These are phyloP conservation scores for Rallus limicola DNA, from an alignment of 2,113 vertebrate species.

Conservation along the genomic window DNA sequence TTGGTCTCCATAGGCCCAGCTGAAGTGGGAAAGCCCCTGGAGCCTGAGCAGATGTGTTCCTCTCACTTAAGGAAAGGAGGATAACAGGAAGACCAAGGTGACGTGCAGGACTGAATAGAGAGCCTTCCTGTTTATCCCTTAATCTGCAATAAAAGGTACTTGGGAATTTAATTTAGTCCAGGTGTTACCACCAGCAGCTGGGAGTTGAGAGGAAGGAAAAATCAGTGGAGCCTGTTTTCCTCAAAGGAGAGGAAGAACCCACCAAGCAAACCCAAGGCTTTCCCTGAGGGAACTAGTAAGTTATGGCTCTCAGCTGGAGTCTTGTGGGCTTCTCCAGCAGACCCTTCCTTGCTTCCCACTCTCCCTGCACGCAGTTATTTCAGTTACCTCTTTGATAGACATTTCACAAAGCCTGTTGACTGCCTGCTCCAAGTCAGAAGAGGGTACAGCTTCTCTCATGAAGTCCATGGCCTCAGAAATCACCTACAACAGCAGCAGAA, in stretches of 20 bases:
- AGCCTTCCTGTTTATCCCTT: background rate
- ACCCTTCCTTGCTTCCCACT: background rate
- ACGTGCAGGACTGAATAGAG: background rate
- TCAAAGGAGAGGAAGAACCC: background rate
- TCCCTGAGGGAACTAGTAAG: background rate
- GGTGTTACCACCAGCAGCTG: background rate
- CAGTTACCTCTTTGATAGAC: conserved; percentile 6
- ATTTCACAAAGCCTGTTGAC: conserved; percentile 42
- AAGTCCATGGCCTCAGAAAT: conserved; percentile 58
- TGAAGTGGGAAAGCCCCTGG: background rate
- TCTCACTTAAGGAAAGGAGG: background rate
- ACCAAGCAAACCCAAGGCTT: background rate
- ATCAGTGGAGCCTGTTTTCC: background rate
- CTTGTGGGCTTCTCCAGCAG: background rate
- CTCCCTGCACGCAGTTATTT: background rate
- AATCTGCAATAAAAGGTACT: background rate
- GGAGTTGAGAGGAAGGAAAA: conserved; percentile 10
- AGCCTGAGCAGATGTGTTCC: background rate
- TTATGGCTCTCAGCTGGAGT: background rate
- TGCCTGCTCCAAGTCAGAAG: conserved; percentile 32
- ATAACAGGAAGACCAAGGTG: background rate
- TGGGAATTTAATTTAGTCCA: background rate
- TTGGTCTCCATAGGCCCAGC: background rate
- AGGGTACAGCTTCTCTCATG: background rate
- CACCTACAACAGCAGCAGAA: conserved; percentile 25